Percentiles rank a stretch among this genome's conserved stretches.
Evolutionary conservation across 2,888 invertebrate genomes (phyloP).

Genomic region (Torymus tubicola): DNA sequence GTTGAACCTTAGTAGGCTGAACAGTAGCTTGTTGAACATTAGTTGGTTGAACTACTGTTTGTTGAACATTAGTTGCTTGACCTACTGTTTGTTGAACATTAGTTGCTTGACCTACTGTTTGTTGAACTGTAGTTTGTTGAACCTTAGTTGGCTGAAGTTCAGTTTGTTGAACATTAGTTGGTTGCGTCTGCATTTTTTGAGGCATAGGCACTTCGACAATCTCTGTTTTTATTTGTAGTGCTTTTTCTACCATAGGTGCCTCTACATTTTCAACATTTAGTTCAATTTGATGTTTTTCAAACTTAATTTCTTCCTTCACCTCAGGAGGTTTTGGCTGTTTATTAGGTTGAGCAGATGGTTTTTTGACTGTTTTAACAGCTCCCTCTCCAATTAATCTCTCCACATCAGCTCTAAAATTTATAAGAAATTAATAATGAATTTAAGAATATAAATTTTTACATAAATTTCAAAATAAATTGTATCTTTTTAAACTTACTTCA

Average conservation of each 20-base stretch:
- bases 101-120: too few species aligned
- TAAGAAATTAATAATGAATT: not conserved
- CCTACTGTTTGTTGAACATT: too few species aligned
- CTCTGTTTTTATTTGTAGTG: constrained; percentile 17
- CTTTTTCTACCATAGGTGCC: not conserved
- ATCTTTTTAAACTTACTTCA: constrained; percentile 65
- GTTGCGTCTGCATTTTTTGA: constrained; percentile 20
- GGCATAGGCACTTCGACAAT: constrained; percentile 29
- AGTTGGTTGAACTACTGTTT: too few species aligned
- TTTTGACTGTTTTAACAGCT: constrained; percentile 73
- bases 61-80: too few species aligned
- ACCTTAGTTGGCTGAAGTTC: too few species aligned
- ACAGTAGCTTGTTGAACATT: too few species aligned
- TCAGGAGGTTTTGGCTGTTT: constrained; percentile 17
- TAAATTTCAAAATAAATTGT: not conserved
- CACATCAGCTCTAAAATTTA: constrained; percentile 69
- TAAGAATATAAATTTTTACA: not conserved
- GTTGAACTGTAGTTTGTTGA: too few species aligned
- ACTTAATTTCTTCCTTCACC: constrained; percentile 49
- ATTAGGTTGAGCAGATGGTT: constrained; percentile 62
- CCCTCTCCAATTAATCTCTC: constrained; percentile 74
- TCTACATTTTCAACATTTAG: constrained; percentile 2
- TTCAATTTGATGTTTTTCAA: constrained; percentile 16
- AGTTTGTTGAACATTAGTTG: too few species aligned
- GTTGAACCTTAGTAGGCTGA: too few species aligned